A percentile compares a stretch with the other conserved stretches of the same genome.
Evolutionary conservation across 2,113 vertebrate genomes (phyloP).

Genomic region (Paraplagusia blochii): DNA sequence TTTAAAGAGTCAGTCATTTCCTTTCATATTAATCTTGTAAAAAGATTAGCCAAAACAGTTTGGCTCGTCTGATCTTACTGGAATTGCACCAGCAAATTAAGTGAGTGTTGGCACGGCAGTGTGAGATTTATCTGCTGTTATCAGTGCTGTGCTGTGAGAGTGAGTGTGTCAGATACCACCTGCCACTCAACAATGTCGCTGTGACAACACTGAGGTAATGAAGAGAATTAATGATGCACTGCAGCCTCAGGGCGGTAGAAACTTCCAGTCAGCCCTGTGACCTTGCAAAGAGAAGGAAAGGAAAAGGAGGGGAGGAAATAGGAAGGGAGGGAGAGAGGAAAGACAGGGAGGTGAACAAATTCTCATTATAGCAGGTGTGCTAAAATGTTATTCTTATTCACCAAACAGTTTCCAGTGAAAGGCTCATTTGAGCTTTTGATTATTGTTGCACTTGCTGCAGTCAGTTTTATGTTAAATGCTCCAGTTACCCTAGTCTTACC

Average conservation of each 20-base stretch:
- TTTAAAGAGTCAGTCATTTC: too few relatives aligned
- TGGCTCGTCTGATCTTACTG: background rate
- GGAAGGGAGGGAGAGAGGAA: background rate
- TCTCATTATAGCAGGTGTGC: too few relatives aligned
- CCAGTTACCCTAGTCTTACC: too few relatives aligned
- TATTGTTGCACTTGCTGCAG: too few relatives aligned
- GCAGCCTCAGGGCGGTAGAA: constrained; percentile 9
- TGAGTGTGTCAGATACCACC: constrained; percentile 19
- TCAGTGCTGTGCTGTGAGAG: constrained; percentile 7
- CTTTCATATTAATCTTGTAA: too few relatives aligned
- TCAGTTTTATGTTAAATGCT: too few relatives aligned
- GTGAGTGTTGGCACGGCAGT: constrained; percentile 1
- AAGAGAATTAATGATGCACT: background rate
- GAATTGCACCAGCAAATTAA: background rate
- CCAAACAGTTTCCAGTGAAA: too few relatives aligned
- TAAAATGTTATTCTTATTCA: too few relatives aligned
- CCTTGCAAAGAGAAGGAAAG: constrained; percentile 1
- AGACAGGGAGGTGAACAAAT: background rate
- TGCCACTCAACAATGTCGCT: constrained; percentile 37
- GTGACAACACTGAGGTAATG: constrained; percentile 21
- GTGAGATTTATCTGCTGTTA: constrained; percentile 4
- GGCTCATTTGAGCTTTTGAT: too few relatives aligned
- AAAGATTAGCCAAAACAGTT: too few relatives aligned
- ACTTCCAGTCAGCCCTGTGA: constrained; percentile 30
- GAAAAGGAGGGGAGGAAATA: background rate